Evolutionary conservation across 1,140 invertebrate genomes (phyloP), one percentile per base, ranked within the genome.

Genomic region (Dreissena rostriformis): DNA sequence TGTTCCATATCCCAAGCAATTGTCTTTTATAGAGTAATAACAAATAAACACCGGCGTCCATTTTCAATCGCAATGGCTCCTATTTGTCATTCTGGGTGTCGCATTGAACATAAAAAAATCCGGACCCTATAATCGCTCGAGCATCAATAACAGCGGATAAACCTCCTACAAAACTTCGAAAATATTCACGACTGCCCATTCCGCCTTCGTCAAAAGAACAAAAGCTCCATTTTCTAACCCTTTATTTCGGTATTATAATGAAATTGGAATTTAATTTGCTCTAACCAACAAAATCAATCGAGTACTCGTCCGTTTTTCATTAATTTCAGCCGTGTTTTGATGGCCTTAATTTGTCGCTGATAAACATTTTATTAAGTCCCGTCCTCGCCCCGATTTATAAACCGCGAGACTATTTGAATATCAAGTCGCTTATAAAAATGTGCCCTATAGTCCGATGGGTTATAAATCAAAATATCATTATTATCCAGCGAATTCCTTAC

Each of bases 241-340:
- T 61, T 82, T 82, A 82, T 82, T 67, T 82, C 66, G 55, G 5
- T 7, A 55, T 24, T 74, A 53, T 66, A 82, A 82, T 75, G 71
- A 75, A 82, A 82, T 82, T 82, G 57, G 80, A 82, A 82, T 82
- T 82, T 82, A 82, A 82, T 82, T 82, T 82, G 73, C 53, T 82
- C 75, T 73, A 61, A 51, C 71, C 55, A 24, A 49, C 15, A 66
- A 49, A 67, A 19, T 63, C 80, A 61, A n/a, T 67, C 67, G 67
- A 61, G 74, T 74, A 17, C 39, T n/a, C 53, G 24, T 6, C 61
- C 22, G 2, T 63, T 63, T 71, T 29, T 75, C 80, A 75, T 82
- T 73, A 66, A 82, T 82, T 74, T 82, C 29, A 5, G 14, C 49
- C 57, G 63, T 29, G 24, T 55, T 75, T 73, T 73, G 52, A 82